phyloP scores from a whole-genome alignment of 1,140 invertebrate species.

The Panulirus ornatus region DNA sequence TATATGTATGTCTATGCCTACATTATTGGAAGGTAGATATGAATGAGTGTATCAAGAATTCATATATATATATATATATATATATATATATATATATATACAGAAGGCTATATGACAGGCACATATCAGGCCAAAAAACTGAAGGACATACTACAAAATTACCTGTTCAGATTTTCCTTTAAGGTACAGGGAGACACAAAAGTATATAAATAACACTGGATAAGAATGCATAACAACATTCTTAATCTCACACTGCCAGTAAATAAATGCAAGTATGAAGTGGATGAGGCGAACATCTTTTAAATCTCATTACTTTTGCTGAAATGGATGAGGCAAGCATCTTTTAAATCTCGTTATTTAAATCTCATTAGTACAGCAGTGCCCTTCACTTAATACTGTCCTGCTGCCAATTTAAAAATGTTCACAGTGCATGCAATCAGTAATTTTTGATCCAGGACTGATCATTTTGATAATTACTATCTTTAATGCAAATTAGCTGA shows the following conservation, averaged over 20 bases:
- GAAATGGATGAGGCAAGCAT: slow-evolving; percentile 20
- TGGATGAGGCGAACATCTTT: slow-evolving; percentile 15
- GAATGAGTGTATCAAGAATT: slow-evolving; percentile 34
- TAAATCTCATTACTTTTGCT: too few species aligned
- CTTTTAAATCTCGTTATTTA: background rate
- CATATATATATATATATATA: slow-evolving; percentile 41
- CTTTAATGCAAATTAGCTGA: too few species aligned
- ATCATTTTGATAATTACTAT: too few species aligned
- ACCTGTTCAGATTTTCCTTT: slow-evolving; percentile 8
- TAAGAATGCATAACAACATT: slow-evolving; percentile 21
- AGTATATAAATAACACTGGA: slow-evolving; percentile 20
- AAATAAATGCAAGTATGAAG: slow-evolving; percentile 8
- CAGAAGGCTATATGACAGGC: slow-evolving; percentile 44
- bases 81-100: slow-evolving; percentile 22
- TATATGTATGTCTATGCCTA: slow-evolving; percentile 24
- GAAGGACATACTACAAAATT: slow-evolving; percentile 47
- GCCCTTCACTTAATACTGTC: background rate
- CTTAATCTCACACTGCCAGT: background rate
- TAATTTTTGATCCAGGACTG: too few species aligned
- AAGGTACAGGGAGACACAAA: background rate
- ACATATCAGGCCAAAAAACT: slow-evolving; percentile 49
- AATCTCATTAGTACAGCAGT: background rate
- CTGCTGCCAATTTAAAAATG: background rate
- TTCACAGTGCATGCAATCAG: too few species aligned
- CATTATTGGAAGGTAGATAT: slow-evolving; percentile 54